Evolutionary conservation across 23 tunicate genomes (phyloP), one percentile per base, ranked within the genome.

Genomic region (Ascidia mentula): DNA sequence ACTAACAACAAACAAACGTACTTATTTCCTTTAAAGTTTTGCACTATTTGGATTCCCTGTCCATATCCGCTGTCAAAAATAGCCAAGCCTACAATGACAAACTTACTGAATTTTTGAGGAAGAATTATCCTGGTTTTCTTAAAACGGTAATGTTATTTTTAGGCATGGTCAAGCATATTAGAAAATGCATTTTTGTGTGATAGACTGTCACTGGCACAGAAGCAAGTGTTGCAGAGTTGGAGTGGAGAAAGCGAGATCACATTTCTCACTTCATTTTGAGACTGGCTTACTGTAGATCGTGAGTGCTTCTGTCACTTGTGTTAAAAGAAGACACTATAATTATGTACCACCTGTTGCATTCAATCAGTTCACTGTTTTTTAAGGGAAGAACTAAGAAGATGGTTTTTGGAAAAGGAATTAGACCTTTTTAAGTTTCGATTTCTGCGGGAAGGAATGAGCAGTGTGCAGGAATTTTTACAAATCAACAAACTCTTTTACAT

Each of bases 341-440:
- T n/a, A n/a, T n/a, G n/a, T n/a, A n/a, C n/a, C n/a, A n/a, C n/a
- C n/a, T n/a, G n/a, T n/a, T n/a, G n/a, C n/a, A n/a, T n/a, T n/a
- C n/a, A n/a, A n/a, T n/a, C n/a, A n/a, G n/a, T n/a, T n/a, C n/a
- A n/a, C n/a, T 69, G 37, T 69, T 38, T 80, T 32, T 46, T 37
- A 36, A 88, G 93, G 42, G 98, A 93, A 69, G 98, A 93, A 31
- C 72, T 93, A 33, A 78, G 98, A 6, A 78, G 90, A 17, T 93
- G 98, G 98, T 93, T 93, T 77, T 39, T 93, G 46, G 98, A 93
- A 39, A 93, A 93, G 40, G 98, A 93, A 70, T 45, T 93, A 72
- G 98, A 93, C 61, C 40, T 93, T 42, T 93, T 93, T 40, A 93
- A 93, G 79, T 93, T 78, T 78, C 83, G 98, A 9, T 93, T 93